A percentile compares a stretch with the other conserved stretches of the same genome.
These are phyloP conservation scores for Ambastaia sidthimunki DNA, from an alignment of 2,797 vertebrate genomes.

Conservation along the genomic window DNA sequence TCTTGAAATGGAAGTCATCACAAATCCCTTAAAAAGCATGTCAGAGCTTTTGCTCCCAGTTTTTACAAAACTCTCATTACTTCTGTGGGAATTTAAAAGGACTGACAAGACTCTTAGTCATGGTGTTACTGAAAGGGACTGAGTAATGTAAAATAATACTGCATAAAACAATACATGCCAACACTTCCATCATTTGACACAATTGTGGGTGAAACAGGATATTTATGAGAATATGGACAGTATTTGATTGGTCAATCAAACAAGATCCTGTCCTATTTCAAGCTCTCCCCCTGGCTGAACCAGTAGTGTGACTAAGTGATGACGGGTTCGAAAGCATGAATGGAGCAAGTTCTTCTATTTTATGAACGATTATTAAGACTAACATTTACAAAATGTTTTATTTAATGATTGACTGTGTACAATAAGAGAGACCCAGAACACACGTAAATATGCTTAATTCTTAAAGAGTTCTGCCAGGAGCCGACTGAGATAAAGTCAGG, in stretches of 20 bases:
- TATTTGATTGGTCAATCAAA: background rate
- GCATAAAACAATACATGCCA: background rate
- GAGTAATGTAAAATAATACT: background rate
- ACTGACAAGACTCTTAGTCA: background rate
- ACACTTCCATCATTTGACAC: background rate
- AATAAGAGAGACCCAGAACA: too few relatives aligned
- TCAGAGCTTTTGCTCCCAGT: background rate
- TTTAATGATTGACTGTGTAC: too few relatives aligned
- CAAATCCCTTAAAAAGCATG: conserved; percentile 1
- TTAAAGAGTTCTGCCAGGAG: background rate
- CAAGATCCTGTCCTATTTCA: background rate
- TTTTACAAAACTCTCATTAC: conserved; percentile 9
- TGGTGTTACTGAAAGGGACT: background rate
- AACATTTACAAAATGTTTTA: too few relatives aligned
- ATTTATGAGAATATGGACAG: background rate
- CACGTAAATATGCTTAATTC: background rate
- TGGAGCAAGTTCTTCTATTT: background rate
- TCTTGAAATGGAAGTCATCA: conserved; percentile 1
- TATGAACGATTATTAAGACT: background rate
- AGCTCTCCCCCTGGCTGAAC: background rate
- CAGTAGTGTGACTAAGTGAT: too few relatives aligned
- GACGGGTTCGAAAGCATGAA: too few relatives aligned
- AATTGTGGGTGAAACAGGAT: background rate
- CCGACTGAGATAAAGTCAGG: background rate
- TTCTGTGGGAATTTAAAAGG: background rate